Evolutionary conservation across 2,113 vertebrate genomes (phyloP), one percentile per base, ranked within the genome.

Genomic region (Dicentrarchus labrax): DNA sequence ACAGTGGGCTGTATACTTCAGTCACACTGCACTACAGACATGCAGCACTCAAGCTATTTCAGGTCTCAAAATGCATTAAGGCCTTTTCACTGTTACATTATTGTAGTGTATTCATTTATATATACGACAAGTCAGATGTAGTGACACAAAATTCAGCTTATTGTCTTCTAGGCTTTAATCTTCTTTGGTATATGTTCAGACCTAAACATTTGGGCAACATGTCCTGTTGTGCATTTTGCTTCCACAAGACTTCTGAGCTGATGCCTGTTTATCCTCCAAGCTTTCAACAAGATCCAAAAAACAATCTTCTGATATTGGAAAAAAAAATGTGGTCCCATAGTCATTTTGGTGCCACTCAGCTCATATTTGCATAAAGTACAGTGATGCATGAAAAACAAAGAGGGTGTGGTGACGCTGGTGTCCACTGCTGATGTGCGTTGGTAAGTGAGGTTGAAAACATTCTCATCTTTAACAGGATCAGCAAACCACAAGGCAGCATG

Each of bases 361-460:
- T 72, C 80, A 80, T 24, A 59, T 87, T 80, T 92, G 72, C 82
- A 79, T 89, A 19, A 15, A 22, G 72, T 41, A 67, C 64, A 86
- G 22, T 76, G 61, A 83, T 36, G 78, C 70, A 48, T 75, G 68
- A 82, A 76, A 80, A 50, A 65, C 41, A 15, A 62, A 74, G 30
- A 84, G 43, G 82, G 86, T 76, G 86, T 82, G 88, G 79, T 68
- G 5, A 47, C 5, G 2, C 13, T 78, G 51, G 21, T 76, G 3
- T 12, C 30, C 65, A 69, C 36, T 64, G 41, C 36, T 19, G 5
- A 8, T 69, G 60, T 72, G 19, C 7, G n/a, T 47, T 70, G 8
- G 50, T n/a, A 30, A 41, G 21, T 24, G n/a, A 16, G 13, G 51
- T 59, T 13, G 11, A 72, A 57, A 13, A 47, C 12, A 47, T 9